A percentile compares a stretch with the other conserved stretches of the same genome.
phyloP scores from a whole-genome alignment of 2,797 vertebrate genomes.

The Hylomyscus alleni region DNA sequence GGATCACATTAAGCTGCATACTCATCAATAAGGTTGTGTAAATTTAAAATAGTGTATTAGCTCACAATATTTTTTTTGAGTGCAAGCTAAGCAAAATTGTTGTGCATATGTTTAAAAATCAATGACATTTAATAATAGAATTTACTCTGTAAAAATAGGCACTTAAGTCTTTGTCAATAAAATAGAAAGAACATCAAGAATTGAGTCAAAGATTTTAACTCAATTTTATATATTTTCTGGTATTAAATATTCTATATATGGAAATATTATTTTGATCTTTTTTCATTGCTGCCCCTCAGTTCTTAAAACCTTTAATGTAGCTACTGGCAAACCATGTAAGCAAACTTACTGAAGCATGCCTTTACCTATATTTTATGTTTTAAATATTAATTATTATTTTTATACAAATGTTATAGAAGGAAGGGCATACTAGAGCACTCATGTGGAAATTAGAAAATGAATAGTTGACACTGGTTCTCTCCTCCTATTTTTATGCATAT shows the following conservation, averaged over 20 bases:
- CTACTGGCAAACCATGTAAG: too few relatives aligned
- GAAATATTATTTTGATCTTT: not conserved
- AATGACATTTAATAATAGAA: not conserved
- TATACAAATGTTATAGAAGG: not conserved
- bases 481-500: not conserved
- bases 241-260: not conserved
- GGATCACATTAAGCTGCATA: conserved; percentile 53
- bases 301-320: not conserved
- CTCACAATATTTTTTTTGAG: not conserved
- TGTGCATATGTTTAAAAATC: not conserved
- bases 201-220: not conserved
- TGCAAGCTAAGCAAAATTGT: conserved; percentile 10
- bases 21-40: conserved; percentile 63
- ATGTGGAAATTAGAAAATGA: not conserved
- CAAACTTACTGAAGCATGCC: not conserved
- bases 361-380: not conserved
- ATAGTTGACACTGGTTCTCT: not conserved
- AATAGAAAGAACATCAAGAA: not conserved
- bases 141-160: not conserved
- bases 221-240: not conserved
- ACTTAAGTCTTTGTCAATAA: not conserved
- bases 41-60: conserved; percentile 54
- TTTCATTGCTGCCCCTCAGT: not conserved
- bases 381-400: not conserved
- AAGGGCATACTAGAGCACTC: not conserved